Base-by-base conservation (phyloP, 1,140 invertebrate species). In the Melitaea cinxia region DNA sequence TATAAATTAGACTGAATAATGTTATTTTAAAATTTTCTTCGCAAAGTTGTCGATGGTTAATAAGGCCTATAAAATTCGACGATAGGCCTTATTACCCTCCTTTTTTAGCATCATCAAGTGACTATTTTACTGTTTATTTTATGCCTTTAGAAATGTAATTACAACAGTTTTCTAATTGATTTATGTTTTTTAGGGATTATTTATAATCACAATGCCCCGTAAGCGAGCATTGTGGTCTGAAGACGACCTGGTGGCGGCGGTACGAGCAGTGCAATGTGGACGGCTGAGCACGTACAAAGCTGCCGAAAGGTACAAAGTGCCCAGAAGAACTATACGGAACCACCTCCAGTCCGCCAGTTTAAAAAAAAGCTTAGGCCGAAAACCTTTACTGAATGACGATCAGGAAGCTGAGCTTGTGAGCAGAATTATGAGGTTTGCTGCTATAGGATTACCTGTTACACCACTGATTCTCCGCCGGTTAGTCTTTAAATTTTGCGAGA, bases 401-500 rank as follows among this genome's bases (percentile, higher is more conserved):
- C 54, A 82, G 52, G 72, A 82, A 71, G 54, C 6, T 49, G 45
- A 80, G 12, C 62, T 80, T 37, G 67, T 60, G 9, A 17, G 59
- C 10, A 68, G 72, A 56, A 75, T 82, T 58, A 65, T 75, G 15
- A 60, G 70, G 24, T 71, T 65, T 61, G 45, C 77, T 50, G 58
- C 68, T 62, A 65, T 78, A 57, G 79, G 76, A 7, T 47, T 72
- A 12, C 76, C 76, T 49, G 24, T 83, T 6, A 85, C 75, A 47
- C 66, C 70, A 50, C 62, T 42, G 30, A 68, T 74, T 19, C 1
- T 81, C 9, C 68, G 75, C 4, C 45, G 47, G 15, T 56, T 54
- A 47, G 77, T 60, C 0, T 82, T 47, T 56, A 67, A 61, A 59
- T 80, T 65, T 72, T 80, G 72, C 39, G 57, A 70, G 39, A 2